phyloP scores from a whole-genome alignment of 2,113 vertebrate genomes.

The Clarias gariepinus region DNA sequence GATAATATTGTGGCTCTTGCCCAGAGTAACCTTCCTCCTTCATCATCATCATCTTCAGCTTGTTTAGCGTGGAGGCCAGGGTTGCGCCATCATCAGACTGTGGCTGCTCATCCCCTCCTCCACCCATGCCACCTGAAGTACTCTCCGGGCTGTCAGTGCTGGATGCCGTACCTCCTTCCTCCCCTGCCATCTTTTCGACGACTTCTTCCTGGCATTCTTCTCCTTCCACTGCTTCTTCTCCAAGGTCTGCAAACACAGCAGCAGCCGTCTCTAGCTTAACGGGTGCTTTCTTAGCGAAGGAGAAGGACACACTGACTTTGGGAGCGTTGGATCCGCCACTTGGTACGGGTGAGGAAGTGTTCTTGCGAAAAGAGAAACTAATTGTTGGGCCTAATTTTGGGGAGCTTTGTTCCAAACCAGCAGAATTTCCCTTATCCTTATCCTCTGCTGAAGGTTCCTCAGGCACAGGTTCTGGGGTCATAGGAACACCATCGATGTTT shows the following conservation, averaged over 20 bases:
- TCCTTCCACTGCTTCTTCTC: conserved; percentile 79
- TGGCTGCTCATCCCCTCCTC: conserved; percentile 66
- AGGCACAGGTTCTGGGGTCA: conserved; percentile 47
- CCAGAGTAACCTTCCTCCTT: conserved; percentile 84
- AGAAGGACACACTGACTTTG: conserved; percentile 95
- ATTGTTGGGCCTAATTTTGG: conserved; percentile 69
- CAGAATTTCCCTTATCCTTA: conserved; percentile 57
- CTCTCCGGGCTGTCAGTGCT: conserved; percentile 73
- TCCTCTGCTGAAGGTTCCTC: conserved; percentile 62
- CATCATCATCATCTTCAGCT: conserved; percentile 94
- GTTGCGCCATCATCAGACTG: conserved; percentile 81
- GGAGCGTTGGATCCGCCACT: conserved; percentile 59
- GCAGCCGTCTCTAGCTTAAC: conserved; percentile 93
- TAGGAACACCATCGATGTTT: conserved; percentile 57
- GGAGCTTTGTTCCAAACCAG: conserved; percentile 47
- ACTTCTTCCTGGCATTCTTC: conserved; percentile 82
- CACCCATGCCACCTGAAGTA: conserved; percentile 55
- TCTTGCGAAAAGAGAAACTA: conserved; percentile 82
- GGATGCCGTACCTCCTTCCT: conserved; percentile 64
- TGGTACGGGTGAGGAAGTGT: conserved; percentile 72
- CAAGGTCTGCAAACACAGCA: conserved; percentile 90
- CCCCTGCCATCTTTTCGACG: conserved; percentile 69
- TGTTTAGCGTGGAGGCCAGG: conserved; percentile 87
- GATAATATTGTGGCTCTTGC: conserved; percentile 93
- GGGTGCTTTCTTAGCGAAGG: conserved; percentile 94